Percentiles rank a stretch among this genome's conserved stretches.
These are phyloP conservation scores for Anoplolepis gracilipes DNA, from an alignment of 1,140 invertebrate genomes.

Conservation along the genomic window DNA sequence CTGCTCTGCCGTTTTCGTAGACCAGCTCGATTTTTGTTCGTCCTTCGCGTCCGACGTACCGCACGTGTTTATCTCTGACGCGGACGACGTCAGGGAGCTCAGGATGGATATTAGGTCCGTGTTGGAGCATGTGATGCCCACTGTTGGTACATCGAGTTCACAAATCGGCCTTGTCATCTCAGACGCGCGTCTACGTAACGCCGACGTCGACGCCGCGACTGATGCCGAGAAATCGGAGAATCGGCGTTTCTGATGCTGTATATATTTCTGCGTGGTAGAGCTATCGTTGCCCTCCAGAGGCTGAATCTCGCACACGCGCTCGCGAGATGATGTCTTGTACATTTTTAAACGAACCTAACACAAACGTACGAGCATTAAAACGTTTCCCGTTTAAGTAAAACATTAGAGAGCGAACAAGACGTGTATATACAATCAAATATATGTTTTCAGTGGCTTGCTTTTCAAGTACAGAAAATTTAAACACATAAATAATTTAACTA, in stretches of 20 bases:
- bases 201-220: slow-evolving; percentile 83
- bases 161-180: slow-evolving; percentile 87
- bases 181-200: slow-evolving; percentile 86
- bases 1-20: slow-evolving; percentile 81
- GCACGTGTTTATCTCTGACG: slow-evolving; percentile 90
- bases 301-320: slow-evolving; percentile 93
- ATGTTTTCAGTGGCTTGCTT: not conserved
- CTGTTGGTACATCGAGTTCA: slow-evolving; percentile 79
- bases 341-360: slow-evolving; percentile 90
- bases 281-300: slow-evolving; percentile 88
- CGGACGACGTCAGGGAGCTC: slow-evolving; percentile 92
- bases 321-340: slow-evolving; percentile 91
- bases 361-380: slow-evolving; percentile 23
- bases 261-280: slow-evolving; percentile 86
- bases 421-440: not conserved
- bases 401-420: not conserved
- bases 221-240: slow-evolving; percentile 91
- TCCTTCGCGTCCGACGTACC: slow-evolving; percentile 75
- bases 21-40: slow-evolving; percentile 72
- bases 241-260: slow-evolving; percentile 87
- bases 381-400: slow-evolving; percentile 1
- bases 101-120: slow-evolving; percentile 92
- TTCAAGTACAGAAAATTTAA: not conserved
- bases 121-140: slow-evolving; percentile 92
- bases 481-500: not conserved